Evolutionary conservation across 2,113 vertebrate genomes (phyloP), one percentile per base, ranked within the genome.

Genomic region (Sorex araneus): DNA sequence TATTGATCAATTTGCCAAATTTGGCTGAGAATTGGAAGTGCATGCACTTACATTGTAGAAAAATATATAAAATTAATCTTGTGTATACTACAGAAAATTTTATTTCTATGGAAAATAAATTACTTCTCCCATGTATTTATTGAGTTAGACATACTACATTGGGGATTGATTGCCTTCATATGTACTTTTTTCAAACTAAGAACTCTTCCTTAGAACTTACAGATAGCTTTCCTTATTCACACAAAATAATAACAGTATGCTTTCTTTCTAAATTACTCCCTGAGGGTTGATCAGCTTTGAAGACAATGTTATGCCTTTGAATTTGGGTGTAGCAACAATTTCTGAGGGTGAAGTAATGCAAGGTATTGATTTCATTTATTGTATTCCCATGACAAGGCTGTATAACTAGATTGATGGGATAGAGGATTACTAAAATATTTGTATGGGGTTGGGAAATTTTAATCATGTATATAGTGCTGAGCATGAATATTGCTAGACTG

Each of bases 351-450:
- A 90, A 93, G 69, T 93, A 91, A 93, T 91, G 82, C 90, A 88
- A 88, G 32, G 28, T 89, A 73, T 83, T 85, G 87, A 90, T 75
- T 93, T 91, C 91, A 90, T 94, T 95, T 95, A 84, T 88, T 95
- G 34, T 66, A 36, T 70, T 94, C 70, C 27, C 63, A 80, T 50
- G 78, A 50, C 87, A 89, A 90, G 45, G 71, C 76, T 80, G 50
- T n/a, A 73, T 78, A 87, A 28, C 47, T 67, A n/a, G 84, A 84
- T 21, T 80, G 84, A 91, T 74, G 18, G 36, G 63, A 69, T 84
- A 71, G 64, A 87, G 57, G 82, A 19, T 94, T 87, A 76, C 78
- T 83, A 75, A 70, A 91, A 82, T 85, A 78, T 90, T 87, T 96
- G 82, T 82, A 63, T 85, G 34, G 60, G 47, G 11, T 69, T 93